These are phyloP conservation scores for Cerastis leucographa DNA, from an alignment of 2,888 invertebrate species.

Conservation along the genomic window DNA sequence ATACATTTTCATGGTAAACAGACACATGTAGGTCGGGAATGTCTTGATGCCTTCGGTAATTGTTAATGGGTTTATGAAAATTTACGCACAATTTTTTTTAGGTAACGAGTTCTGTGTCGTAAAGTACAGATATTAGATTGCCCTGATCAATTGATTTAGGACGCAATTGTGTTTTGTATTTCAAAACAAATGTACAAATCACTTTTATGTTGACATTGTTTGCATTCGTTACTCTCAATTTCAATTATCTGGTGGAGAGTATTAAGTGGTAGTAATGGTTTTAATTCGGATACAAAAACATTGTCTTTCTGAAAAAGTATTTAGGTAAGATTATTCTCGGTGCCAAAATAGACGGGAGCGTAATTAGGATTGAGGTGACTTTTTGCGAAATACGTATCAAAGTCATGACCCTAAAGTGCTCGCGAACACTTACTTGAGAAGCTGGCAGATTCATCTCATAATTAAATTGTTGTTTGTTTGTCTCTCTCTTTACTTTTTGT, in stretches of 20 bases:
- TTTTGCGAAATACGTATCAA: slow-evolving; percentile 20
- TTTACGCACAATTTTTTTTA: slow-evolving; percentile 62
- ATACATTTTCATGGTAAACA: slow-evolving; percentile 81
- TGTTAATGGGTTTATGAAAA: slow-evolving; percentile 79
- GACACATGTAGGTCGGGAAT: slow-evolving; percentile 74
- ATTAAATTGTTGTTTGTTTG: too few relatives aligned
- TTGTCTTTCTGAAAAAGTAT: slow-evolving; percentile 23
- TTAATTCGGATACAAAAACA: slow-evolving; percentile 16
- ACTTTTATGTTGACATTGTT: slow-evolving; percentile 53
- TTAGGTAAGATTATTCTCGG: slow-evolving; percentile 16
- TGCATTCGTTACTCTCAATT: slow-evolving; percentile 41
- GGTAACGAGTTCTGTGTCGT: slow-evolving; percentile 46
- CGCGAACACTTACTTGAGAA: too few relatives aligned
- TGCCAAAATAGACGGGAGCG: slow-evolving; percentile 19
- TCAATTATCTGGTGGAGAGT: slow-evolving; percentile 31
- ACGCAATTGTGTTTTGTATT: slow-evolving; percentile 36
- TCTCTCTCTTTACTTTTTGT: too few relatives aligned
- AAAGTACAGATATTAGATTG: slow-evolving; percentile 58
- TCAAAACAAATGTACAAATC: slow-evolving; percentile 32
- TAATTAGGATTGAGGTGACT: slow-evolving; percentile 31
- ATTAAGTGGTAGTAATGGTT: slow-evolving; percentile 11
- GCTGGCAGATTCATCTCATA: too few relatives aligned
- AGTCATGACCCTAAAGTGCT: slow-evolving; percentile 30
- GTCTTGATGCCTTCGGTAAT: slow-evolving; percentile 76
- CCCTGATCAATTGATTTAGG: slow-evolving; percentile 61